Percentiles rank a stretch among this genome's conserved stretches.
phyloP scores from a whole-genome alignment of 2,113 vertebrate species.

The Leucoraja erinaceus region DNA sequence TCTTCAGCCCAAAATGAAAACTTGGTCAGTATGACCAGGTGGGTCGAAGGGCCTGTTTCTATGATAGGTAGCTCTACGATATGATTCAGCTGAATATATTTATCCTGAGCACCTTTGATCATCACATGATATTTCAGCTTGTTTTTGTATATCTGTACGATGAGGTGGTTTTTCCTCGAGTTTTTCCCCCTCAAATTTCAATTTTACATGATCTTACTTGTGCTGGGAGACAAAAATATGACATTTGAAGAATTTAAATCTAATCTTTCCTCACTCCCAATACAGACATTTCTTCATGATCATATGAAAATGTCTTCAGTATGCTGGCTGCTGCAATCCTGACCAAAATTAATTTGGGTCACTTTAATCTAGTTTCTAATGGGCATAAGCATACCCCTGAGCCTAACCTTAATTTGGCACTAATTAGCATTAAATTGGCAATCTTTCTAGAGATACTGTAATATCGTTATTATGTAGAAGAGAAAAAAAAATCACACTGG shows the following conservation, averaged over 20 bases:
- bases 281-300: neutral
- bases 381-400: neutral
- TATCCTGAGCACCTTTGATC: no score
- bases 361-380: neutral
- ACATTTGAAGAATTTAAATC: neutral
- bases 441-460: neutral
- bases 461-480: neutral
- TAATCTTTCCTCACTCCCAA: neutral
- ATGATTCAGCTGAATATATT: no score
- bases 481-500: neutral
- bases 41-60: no score
- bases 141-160: no score
- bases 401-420: neutral
- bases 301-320: neutral
- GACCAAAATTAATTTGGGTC: neutral
- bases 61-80: no score
- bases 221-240: neutral
- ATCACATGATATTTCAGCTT: no score
- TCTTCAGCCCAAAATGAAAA: no score
- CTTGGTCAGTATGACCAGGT: no score
- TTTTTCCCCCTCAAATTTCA: neutral
- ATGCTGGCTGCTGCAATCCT: neutral
- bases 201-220: neutral
- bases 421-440: slow-evolving; percentile 11
- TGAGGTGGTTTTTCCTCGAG: no score